Conservation (phyloP, 2,113 vertebrate genomes). For the Pagrus major region DNA sequence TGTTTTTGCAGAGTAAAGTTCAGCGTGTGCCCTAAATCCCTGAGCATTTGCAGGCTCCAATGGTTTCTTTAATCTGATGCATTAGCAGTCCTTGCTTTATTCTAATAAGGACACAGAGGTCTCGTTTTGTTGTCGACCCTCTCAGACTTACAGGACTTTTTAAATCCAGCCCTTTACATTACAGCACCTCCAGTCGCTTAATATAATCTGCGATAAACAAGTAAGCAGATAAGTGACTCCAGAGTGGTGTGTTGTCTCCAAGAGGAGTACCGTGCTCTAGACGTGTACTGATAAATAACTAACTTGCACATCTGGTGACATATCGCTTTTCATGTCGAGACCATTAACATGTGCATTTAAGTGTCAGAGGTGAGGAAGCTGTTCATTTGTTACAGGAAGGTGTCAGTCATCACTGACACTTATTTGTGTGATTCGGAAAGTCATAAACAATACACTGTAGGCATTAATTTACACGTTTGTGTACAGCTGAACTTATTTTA, state of each 20-base stretch:
- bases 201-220: conserved; percentile 30
- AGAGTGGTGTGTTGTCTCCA: conserved; percentile 5
- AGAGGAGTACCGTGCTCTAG: conserved; percentile 13
- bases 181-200: conserved; percentile 22
- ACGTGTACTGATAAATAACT: conserved; percentile 69
- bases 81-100: conserved; percentile 48
- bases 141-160: conserved; percentile 36
- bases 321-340: conserved; percentile 47
- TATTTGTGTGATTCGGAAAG: background rate
- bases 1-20: conserved; percentile 57
- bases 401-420: conserved; percentile 19
- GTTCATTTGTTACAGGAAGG: conserved; percentile 21
- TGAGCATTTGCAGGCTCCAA: conserved; percentile 29
- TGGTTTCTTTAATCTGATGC: conserved; percentile 68
- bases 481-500: background rate
- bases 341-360: conserved; percentile 29
- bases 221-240: conserved; percentile 2
- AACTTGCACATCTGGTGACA: conserved; percentile 59
- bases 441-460: background rate
- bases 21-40: conserved; percentile 50
- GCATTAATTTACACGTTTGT: background rate
- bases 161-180: conserved; percentile 40
- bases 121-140: conserved; percentile 45
- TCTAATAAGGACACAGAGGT: conserved; percentile 58
- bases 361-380: conserved; percentile 38